A percentile compares a stretch with the other conserved stretches of the same genome.
phyloP scores from a whole-genome alignment of 35 echinoderm and acorn worm species.

The Eucidaris tribuloides region DNA sequence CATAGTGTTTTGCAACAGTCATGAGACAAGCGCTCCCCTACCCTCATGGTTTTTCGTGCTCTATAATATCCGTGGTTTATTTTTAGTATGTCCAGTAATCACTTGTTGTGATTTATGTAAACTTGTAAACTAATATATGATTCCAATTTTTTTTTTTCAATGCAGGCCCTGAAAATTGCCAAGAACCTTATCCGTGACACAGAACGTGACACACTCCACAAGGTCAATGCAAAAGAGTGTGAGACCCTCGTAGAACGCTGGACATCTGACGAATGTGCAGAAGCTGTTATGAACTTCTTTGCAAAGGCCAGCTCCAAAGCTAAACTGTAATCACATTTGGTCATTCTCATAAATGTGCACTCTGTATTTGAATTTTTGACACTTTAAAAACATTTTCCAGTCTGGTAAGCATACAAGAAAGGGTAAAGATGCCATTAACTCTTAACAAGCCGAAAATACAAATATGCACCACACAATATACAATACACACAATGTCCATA shows the following conservation, averaged over 20 bases:
- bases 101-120: neutral
- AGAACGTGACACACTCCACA: conserved; percentile 67
- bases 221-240: conserved; percentile 85
- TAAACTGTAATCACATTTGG: conserved; percentile 56
- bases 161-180: conserved; percentile 62
- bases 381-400: no score
- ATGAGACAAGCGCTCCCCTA: no score
- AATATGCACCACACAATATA: no score
- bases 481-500: no score
- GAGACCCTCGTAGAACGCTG: conserved; percentile 72
- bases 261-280: conserved; percentile 81
- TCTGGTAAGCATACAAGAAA: no score
- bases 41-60: neutral
- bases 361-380: no score
- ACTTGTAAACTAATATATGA: neutral
- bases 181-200: conserved; percentile 72
- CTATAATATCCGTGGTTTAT: neutral
- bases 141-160: conserved; percentile 1
- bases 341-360: no score
- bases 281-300: conserved; percentile 95
- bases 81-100: neutral
- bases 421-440: no score
- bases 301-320: conserved; percentile 41
- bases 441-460: no score
- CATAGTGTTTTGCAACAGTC: no score